These are phyloP conservation scores for Morone chrysops DNA, from an alignment of 2,113 vertebrate species.

Conservation along the genomic window DNA sequence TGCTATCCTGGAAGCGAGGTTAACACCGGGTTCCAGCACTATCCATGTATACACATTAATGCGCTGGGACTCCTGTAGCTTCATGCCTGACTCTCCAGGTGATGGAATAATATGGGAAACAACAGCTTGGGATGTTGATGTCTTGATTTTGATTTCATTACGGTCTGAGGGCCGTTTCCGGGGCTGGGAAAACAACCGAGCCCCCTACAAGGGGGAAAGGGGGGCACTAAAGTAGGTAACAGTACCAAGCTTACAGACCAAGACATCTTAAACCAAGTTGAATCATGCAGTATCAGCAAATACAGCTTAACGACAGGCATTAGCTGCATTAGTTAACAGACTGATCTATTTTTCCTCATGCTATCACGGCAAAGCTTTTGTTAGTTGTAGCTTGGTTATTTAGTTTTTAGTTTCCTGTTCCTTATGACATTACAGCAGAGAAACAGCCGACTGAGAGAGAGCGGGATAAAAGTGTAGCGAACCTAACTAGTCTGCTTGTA, in stretches of 20 bases:
- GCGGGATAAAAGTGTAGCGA: neutral
- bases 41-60: constrained; percentile 3
- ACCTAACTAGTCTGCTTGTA: neutral
- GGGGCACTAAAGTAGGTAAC: neutral
- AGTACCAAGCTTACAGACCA: neutral
- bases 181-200: neutral
- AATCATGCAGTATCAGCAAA: too few species aligned
- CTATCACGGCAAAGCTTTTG: neutral
- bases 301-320: neutral
- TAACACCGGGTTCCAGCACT: constrained; percentile 14
- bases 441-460: neutral
- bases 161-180: neutral
- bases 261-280: neutral
- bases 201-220: neutral
- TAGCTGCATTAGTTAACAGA: neutral
- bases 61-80: neutral
- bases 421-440: neutral
- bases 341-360: too few species aligned
- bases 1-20: constrained; percentile 15
- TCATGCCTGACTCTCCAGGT: neutral
- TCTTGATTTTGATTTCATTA: neutral
- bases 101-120: neutral
- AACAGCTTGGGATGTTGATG: neutral
- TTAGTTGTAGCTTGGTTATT: neutral
- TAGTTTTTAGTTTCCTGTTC: neutral